Percentiles rank a stretch among this genome's conserved stretches.
These are phyloP conservation scores for Perdita meconis DNA, from an alignment of 2,888 invertebrate genomes.

Conservation along the genomic window DNA sequence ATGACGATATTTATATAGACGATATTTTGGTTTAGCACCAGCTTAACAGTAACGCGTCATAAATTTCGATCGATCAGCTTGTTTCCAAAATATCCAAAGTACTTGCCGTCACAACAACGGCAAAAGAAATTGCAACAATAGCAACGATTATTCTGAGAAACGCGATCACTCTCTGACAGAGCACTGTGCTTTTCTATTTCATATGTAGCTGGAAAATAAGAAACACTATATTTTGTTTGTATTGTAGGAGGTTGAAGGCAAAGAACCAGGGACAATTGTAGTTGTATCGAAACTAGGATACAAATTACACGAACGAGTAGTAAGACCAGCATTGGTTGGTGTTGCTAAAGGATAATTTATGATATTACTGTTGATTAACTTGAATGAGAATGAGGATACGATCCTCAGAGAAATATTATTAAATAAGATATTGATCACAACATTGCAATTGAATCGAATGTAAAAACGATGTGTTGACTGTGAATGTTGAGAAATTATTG, in stretches of 20 bases:
- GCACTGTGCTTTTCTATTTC: no score
- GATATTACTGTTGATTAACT: conserved; percentile 8
- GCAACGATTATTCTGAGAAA: no score
- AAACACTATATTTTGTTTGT: conserved; percentile 51
- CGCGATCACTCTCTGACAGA: no score
- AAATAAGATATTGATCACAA: conserved; percentile 9
- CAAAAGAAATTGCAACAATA: no score
- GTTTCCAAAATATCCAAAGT: no score
- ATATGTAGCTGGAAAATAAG: no score
- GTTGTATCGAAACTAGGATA: conserved; percentile 98
- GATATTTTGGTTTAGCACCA: no score
- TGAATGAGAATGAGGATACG: neutral
- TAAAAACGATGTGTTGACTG: conserved; percentile 14
- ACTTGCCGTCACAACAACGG: no score
- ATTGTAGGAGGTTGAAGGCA: conserved; percentile 91
- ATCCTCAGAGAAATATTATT: neutral
- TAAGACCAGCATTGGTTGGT: conserved; percentile 98
- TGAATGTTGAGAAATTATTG: conserved; percentile 10
- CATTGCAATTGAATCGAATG: conserved; percentile 33
- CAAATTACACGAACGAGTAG: conserved; percentile 95
- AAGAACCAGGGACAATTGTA: conserved; percentile 94
- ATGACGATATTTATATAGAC: no score
- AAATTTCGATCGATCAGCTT: no score
- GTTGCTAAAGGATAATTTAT: conserved; percentile 89
- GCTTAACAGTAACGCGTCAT: no score